These are phyloP conservation scores for Microcebus jonahi DNA, from an alignment of 2,113 vertebrate species.

Conservation along the genomic window DNA sequence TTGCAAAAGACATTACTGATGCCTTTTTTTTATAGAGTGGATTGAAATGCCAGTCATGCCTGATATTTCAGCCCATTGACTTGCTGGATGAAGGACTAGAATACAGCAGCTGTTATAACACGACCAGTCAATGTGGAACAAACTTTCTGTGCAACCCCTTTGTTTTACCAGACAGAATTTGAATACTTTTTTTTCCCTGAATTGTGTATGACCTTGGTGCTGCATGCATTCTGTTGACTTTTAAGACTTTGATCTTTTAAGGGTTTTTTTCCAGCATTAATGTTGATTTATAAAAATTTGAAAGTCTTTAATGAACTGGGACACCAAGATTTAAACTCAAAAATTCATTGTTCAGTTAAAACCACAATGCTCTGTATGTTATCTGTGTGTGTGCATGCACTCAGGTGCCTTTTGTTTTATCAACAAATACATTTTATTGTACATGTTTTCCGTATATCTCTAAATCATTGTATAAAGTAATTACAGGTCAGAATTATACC, in stretches of 20 bases:
- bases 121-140: slow-evolving; percentile 73
- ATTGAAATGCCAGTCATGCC: slow-evolving; percentile 82
- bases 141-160: slow-evolving; percentile 69
- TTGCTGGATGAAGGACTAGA: slow-evolving; percentile 75
- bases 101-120: slow-evolving; percentile 68
- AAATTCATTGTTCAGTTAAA: slow-evolving; percentile 70
- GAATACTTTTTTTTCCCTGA: slow-evolving; percentile 73
- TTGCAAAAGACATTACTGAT: slow-evolving; percentile 72
- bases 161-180: slow-evolving; percentile 70
- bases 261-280: slow-evolving; percentile 71
- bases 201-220: slow-evolving; percentile 81
- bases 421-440: slow-evolving; percentile 52
- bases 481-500: slow-evolving; percentile 31
- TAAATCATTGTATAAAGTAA: slow-evolving; percentile 63
- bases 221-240: slow-evolving; percentile 81
- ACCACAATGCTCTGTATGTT: slow-evolving; percentile 71
- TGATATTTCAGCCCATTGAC: slow-evolving; percentile 81
- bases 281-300: slow-evolving; percentile 80
- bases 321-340: slow-evolving; percentile 80
- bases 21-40: slow-evolving; percentile 74
- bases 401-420: slow-evolving; percentile 36
- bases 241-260: slow-evolving; percentile 80
- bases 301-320: slow-evolving; percentile 76
- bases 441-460: slow-evolving; percentile 56
- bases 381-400: slow-evolving; percentile 72